Evolutionary conservation across 2,888 invertebrate genomes (phyloP), one percentile per base, ranked within the genome.

Genomic region (Lamellibrachia satsuma): DNA sequence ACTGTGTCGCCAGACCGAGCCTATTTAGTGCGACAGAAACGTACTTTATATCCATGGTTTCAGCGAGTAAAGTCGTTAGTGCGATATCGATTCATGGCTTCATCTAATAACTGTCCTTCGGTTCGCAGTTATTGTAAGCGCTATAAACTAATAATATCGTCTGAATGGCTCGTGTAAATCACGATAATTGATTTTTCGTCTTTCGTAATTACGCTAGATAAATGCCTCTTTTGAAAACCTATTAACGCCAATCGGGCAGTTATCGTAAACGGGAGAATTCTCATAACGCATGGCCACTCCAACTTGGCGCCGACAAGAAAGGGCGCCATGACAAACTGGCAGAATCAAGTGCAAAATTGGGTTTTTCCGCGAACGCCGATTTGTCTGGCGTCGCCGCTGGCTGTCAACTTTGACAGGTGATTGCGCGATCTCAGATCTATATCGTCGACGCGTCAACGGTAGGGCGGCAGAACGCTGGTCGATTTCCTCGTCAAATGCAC

Each of bases 111-210:
- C 15, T 22, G 75, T 75, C 22, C 75, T 75, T 75, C 75, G 22
- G 3, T 75, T 75, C 75, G 75, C 75, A 75, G 75, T 75, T 75
- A 75, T 75, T 75, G 75, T 75, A 75, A 75, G 75, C 75, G 75
- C 75, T 75, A 22, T 75, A 75, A 75, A 75, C 75, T 75, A 75
- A 75, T 75, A 75, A 75, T 75, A 75, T 75, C 75, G 75, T 6
- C 75, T 75, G 75, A 75, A 75, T 75, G 22, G 75, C 75, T 15
- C 75, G 22, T 6, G 75, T 22, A 75, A 75, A 75, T 75, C 75
- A 75, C 75, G 75, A 75, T 75, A 75, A 75, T 75, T 75, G 75
- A 75, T 75, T 75, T 75, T 75, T 75, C 75, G 75, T 75, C 75
- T 75, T 75, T 75, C 75, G 75, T 75, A 75, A 75, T 75, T 75